A percentile compares a stretch with the other conserved stretches of the same genome.
These are phyloP conservation scores for Gobio occitaniae DNA, from an alignment of 2,797 vertebrate genomes.

Conservation along the genomic window DNA sequence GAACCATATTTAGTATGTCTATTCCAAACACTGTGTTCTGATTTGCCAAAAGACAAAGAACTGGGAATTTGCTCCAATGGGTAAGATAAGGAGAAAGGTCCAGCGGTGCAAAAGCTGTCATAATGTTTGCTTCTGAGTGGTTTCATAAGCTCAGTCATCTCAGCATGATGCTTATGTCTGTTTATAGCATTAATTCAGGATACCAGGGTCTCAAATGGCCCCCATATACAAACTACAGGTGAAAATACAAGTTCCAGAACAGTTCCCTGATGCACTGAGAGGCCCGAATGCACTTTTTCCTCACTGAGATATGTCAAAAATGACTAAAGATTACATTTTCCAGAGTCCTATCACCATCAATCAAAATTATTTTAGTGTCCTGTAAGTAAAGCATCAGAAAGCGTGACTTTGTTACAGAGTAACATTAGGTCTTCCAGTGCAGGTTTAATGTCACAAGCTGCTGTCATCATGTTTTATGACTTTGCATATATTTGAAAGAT, in stretches of 20 bases:
- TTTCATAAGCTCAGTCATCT: constrained; percentile 38
- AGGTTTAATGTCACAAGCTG: constrained; percentile 40
- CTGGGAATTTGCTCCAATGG: not conserved
- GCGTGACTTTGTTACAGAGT: not conserved
- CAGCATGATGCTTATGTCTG: constrained; percentile 30
- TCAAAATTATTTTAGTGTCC: constrained; percentile 47
- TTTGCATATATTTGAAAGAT: constrained; percentile 54
- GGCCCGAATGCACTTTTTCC: constrained; percentile 43
- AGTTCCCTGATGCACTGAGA: constrained; percentile 11
- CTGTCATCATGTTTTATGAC: constrained; percentile 49
- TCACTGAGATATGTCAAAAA: constrained; percentile 37
- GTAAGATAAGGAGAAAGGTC: constrained; percentile 28
- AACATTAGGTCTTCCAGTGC: constrained; percentile 12
- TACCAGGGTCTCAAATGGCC: constrained; percentile 16
- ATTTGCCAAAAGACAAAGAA: constrained; percentile 20
- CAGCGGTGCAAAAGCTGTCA: constrained; percentile 5
- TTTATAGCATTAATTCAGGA: constrained; percentile 48
- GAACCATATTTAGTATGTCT: not conserved
- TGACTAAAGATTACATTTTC: constrained; percentile 51
- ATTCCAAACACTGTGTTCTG: not conserved
- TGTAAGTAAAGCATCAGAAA: constrained; percentile 23
- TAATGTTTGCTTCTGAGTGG: constrained; percentile 22
- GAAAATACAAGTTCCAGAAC: constrained; percentile 48
- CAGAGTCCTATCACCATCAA: constrained; percentile 49
- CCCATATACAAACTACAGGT: constrained; percentile 42